Conservation (phyloP, 2,888 invertebrate genomes). For the Amphipyra berbera region DNA sequence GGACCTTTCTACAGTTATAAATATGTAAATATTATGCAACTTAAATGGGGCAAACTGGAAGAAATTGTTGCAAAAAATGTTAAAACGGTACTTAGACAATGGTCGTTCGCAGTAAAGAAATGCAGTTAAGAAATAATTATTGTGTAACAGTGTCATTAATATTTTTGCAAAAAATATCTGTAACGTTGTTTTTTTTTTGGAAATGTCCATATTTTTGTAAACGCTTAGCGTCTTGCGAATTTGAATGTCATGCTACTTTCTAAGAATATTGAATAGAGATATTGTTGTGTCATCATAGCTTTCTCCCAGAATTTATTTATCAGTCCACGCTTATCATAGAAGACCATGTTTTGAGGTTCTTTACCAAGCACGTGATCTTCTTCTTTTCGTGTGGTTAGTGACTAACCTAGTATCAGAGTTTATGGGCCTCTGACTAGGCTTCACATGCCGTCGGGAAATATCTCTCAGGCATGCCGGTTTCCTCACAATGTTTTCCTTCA, state of each 20-base stretch:
- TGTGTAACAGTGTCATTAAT: conserved; percentile 55
- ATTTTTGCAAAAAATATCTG: conserved; percentile 45
- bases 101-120: conserved; percentile 65
- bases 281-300: conserved; percentile 13
- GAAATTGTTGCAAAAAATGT: conserved; percentile 70
- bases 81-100: conserved; percentile 66
- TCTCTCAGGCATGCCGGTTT: too few relatives aligned
- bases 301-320: conserved; percentile 24
- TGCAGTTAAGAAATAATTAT: conserved; percentile 64
- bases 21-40: conserved; percentile 68
- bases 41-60: conserved; percentile 67
- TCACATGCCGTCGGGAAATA: too few relatives aligned
- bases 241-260: conserved; percentile 29
- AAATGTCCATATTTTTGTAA: conserved; percentile 26
- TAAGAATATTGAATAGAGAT: conserved; percentile 23
- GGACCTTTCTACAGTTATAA: conserved; percentile 58
- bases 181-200: conserved; percentile 38
- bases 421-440: too few relatives aligned
- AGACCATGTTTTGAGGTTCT: not conserved
- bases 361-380: too few relatives aligned
- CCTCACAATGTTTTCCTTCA: too few relatives aligned
- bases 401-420: too few relatives aligned
- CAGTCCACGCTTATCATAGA: not conserved
- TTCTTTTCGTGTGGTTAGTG: too few relatives aligned
- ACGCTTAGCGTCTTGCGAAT: conserved; percentile 35